Base-by-base conservation (phyloP, 2,888 invertebrate genomes). In the Hetaerina titia region DNA sequence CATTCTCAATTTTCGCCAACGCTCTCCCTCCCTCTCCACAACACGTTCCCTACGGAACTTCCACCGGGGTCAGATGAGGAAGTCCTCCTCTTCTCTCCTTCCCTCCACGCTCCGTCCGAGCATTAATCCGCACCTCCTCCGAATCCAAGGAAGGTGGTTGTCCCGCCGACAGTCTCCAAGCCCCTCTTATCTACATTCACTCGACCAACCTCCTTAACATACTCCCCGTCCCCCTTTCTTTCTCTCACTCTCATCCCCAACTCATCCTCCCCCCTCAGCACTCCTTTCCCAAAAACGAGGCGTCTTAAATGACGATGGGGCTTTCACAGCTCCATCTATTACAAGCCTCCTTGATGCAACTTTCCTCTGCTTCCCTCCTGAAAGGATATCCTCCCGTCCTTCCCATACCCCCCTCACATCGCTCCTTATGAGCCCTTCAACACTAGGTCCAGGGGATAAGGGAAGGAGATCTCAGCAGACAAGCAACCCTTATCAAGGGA, bases 401-500 rank as follows among this genome's bases (percentile, higher is more conserved):
- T 11, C 45, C 88, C 56, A 17, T n/a, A 56, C 17, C 90, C 60
- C 60, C n/a, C 60, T 25, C 90, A 22, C 15, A 63, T 64, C 19
- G 56, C 56, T 69, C 69, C 69, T 60, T n/a, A 22, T 9, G 56
- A 45, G 31, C 56, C 45, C 45, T 56, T 22, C 64, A 56, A 69
- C 92, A 9, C 92, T 22, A 57, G 31, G n/a, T 15, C 56, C 69
- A 22, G 69, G 74, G 25, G 81, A 31, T 81, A 81, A 92, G 92
- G 63, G 64, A 92, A 13, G 89, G 22, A 89, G 89, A 89, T 89
- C 56, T 89, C 17, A 45, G 58, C n/a, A 89, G 92, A 92, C 92
- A 69, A 69, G 92, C 22, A 92, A 69, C 92, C 69, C 92, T 92
- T 92, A 69, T 92, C 69, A 69, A 69, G 22, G 56, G 64, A 63